Evolutionary conservation across 2,888 invertebrate genomes (phyloP).

Genomic region (Marasmarcha lunaedactyla): DNA sequence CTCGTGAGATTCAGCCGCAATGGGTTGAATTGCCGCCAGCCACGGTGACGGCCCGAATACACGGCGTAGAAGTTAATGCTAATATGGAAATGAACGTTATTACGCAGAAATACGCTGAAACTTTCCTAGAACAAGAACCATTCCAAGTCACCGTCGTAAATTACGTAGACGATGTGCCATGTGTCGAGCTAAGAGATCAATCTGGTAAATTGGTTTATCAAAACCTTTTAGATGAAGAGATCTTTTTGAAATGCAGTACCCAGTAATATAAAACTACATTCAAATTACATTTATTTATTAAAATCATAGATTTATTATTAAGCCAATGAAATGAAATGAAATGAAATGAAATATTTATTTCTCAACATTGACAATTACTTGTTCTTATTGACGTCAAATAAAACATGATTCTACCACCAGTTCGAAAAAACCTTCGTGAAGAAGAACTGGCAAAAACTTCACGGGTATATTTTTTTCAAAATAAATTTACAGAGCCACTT

Average conservation of each 20-base stretch:
- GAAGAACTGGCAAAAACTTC: too few species aligned
- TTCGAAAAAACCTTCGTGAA: too few species aligned
- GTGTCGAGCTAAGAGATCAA: slow-evolving; percentile 39
- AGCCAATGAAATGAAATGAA: too few species aligned
- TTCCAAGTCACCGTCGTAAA: slow-evolving; percentile 36
- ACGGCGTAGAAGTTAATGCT: slow-evolving; percentile 39
- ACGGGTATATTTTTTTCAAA: too few species aligned
- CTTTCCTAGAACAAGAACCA: slow-evolving; percentile 39
- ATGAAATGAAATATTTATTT: too few species aligned
- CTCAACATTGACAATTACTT: too few species aligned
- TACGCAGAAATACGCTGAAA: slow-evolving; percentile 28
- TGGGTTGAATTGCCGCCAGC: slow-evolving; percentile 64
- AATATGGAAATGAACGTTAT: slow-evolving; percentile 31
- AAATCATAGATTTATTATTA: too few species aligned
- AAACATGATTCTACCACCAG: too few species aligned
- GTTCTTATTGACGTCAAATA: too few species aligned
- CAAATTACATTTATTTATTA: too few species aligned
- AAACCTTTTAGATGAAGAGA: slow-evolving; percentile 30
- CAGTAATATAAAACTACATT: too few species aligned
- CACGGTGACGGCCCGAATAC: slow-evolving; percentile 56
- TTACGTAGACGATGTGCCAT: slow-evolving; percentile 21
- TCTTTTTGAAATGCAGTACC: slow-evolving; percentile 16
- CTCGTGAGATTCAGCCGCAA: slow-evolving; percentile 58
- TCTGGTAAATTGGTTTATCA: slow-evolving; percentile 32
- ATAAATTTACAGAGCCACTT: too few species aligned